Conservation (phyloP, 1,140 invertebrate genomes). For the Cyphomyrmex costatus region DNA sequence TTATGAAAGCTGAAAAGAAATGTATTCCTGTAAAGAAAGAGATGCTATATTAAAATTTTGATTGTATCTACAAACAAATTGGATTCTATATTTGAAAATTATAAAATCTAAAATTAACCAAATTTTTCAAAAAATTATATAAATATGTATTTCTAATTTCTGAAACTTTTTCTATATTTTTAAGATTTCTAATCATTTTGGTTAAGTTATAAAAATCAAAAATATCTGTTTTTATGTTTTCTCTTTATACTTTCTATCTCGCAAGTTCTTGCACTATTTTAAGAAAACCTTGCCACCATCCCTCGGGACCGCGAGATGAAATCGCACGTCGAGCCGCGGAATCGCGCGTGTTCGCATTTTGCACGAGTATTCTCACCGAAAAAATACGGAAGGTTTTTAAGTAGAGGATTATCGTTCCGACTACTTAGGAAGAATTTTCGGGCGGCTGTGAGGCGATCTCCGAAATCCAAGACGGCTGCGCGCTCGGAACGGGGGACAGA, state of each 20-base stretch:
- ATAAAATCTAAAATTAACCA: too few relatives aligned
- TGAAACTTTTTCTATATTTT: not conserved
- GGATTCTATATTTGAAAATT: too few relatives aligned
- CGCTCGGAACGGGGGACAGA: constrained; percentile 77
- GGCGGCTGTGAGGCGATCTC: constrained; percentile 77
- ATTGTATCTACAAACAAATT: too few relatives aligned
- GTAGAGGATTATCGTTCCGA: constrained; percentile 82
- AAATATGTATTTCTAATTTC: not conserved
- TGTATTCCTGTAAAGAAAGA: not conserved
- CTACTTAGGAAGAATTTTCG: constrained; percentile 83
- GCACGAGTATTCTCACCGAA: constrained; percentile 20
- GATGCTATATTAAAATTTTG: not conserved
- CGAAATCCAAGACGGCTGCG: constrained; percentile 83
- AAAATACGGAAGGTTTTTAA: constrained; percentile 77
- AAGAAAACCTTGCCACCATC: not conserved
- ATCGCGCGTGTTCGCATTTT: not conserved
- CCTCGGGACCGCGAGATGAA: not conserved
- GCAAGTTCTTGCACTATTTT: not conserved
- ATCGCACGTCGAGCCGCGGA: not conserved
- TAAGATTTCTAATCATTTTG: not conserved
- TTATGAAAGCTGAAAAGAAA: not conserved
- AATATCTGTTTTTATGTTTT: not conserved
- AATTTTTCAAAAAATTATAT: not conserved
- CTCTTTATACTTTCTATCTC: not conserved
- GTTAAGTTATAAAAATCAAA: not conserved